These are phyloP conservation scores for Tragelaphus buxtoni DNA, from an alignment of 2,113 vertebrate species.

Conservation along the genomic window DNA sequence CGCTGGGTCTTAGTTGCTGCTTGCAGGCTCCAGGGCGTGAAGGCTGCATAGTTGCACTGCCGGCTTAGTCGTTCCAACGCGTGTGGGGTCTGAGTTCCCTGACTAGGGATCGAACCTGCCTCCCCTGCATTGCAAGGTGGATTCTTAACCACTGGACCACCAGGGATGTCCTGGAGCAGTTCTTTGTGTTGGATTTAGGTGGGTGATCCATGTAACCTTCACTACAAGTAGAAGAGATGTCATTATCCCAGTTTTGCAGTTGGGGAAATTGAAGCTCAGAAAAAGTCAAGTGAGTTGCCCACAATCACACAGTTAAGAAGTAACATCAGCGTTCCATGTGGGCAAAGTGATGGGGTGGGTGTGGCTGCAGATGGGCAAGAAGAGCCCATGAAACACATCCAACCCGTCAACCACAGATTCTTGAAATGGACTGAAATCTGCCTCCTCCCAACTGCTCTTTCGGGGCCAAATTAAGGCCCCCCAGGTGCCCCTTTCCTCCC, in stretches of 20 bases:
- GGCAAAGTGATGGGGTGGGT: fast-evolving
- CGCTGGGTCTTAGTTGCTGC: neutral
- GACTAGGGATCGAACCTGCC: neutral
- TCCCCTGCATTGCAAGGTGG: neutral
- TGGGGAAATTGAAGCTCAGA: neutral
- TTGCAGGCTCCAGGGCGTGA: neutral
- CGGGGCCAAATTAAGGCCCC: too few relatives aligned
- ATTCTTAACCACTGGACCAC: neutral
- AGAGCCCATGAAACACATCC: neutral
- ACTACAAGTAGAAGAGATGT: neutral
- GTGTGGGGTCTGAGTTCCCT: neutral
- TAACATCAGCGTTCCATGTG: fast-evolving
- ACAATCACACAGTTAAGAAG: neutral
- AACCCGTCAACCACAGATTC: neutral
- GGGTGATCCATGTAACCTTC: neutral
- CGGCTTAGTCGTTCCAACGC: neutral
- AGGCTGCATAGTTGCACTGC: neutral
- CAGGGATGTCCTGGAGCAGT: neutral
- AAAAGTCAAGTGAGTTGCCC: neutral
- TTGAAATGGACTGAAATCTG: neutral
- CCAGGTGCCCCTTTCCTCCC: neutral
- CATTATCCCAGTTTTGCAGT: neutral
- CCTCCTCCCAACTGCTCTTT: neutral
- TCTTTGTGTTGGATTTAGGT: neutral
- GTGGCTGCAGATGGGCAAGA: neutral